Base-by-base conservation (phyloP, 2,113 vertebrate genomes). In the Semnornis frantzii region DNA sequence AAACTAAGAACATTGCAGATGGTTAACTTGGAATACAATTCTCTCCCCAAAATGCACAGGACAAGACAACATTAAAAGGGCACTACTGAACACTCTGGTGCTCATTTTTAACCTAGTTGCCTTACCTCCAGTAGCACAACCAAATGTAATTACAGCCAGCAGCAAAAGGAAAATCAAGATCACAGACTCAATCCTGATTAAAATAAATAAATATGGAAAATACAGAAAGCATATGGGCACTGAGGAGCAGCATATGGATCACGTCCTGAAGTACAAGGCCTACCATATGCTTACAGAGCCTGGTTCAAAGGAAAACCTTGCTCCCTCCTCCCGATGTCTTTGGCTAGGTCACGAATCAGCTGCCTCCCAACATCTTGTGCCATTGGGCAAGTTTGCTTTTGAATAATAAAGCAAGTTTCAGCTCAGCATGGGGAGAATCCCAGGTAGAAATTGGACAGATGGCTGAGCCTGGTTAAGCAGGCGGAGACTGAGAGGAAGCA, bases 311-410 rank as follows among this genome's bases (percentile, higher is more conserved):
- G 78, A 94, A 95, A 95, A 83, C 78, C 86, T 95, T 46, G 2
- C 93, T 97, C 90, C 91, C 89, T 97, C 95, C 92, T 97, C 97
- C 97, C 42, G 6, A 76, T 92, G 92, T 97, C 97, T 98, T 95
- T 96, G 96, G 95, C 97, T 97, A 92, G 95, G 96, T 97, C 97
- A 97, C 60, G 94, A 97, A 97, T 98, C 97, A 98, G 96, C 96
- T 60, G 37, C 96, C 97, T 96, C 86, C 92, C 97, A 97, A 81
- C 94, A 94, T 95, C 95, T 94, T 94, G 82, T 93, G 63, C 91
- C 97, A 96, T 93, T 75, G 59, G 93, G 92, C 94, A 93, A 95
- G 96, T 96, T 97, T 97, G 92, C 70, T 94, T 92, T 97, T 97
- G 97, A 98, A 97, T 98, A 97, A 97, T 97, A 96, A 93, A 92